These are phyloP conservation scores for Sorex fumeus DNA, from an alignment of 2,113 vertebrate species.

Conservation along the genomic window DNA sequence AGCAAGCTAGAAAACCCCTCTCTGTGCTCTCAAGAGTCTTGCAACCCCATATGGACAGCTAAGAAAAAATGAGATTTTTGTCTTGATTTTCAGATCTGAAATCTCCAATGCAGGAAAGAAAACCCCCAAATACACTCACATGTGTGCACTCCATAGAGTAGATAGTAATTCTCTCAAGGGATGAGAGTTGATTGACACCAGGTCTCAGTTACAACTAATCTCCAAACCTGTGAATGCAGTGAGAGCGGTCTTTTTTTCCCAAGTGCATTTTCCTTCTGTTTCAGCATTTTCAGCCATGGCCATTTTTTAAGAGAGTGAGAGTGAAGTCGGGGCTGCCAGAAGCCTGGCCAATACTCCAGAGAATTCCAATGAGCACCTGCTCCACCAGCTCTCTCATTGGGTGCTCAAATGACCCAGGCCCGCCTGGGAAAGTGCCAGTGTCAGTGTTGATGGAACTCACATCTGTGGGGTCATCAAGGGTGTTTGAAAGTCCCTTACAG, in stretches of 20 bases:
- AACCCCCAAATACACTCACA: not conserved
- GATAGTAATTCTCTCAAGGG: not conserved
- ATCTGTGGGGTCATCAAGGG: not conserved
- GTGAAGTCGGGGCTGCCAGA: constrained; percentile 24
- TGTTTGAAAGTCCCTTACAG: not conserved
- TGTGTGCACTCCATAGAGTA: not conserved
- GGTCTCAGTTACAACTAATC: constrained; percentile 62
- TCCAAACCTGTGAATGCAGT: constrained; percentile 32
- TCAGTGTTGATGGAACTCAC: not conserved
- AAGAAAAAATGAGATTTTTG: not conserved
- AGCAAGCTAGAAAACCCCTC: not conserved
- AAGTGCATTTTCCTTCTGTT: constrained; percentile 7
- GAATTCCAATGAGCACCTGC: constrained; percentile 36
- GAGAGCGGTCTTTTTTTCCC: not conserved
- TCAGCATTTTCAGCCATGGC: constrained; percentile 37
- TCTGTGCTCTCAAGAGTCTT: constrained; percentile 24
- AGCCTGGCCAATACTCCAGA: not conserved
- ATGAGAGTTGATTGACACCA: not conserved
- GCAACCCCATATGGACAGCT: not conserved
- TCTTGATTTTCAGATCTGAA: constrained; percentile 28
- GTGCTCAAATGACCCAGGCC: not conserved
- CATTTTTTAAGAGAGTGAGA: not conserved
- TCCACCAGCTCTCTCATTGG: not conserved
- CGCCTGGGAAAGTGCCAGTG: not conserved
- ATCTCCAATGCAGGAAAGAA: not conserved